Percentiles rank a stretch among this genome's conserved stretches.
Conservation (phyloP, 2,888 invertebrate species). For the Cynaeus angustus region DNA sequence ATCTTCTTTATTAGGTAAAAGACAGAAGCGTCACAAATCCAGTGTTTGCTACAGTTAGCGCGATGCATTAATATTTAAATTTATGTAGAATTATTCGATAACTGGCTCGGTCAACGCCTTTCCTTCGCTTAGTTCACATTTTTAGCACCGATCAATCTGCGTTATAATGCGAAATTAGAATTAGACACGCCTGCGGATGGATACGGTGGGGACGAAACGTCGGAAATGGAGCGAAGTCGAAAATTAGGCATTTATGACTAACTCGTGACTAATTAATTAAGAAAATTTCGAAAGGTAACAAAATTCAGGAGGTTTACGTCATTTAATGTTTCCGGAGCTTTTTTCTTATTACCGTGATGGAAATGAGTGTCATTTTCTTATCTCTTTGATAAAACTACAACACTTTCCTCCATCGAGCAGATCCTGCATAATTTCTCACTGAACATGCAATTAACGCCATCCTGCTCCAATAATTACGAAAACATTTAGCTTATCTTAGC, state of each 20-base stretch:
- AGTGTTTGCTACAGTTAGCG: slow-evolving; percentile 55
- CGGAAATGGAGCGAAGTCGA: too few species aligned
- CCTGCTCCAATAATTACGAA: slow-evolving; percentile 29
- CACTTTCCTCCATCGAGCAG: neutral
- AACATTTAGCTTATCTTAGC: slow-evolving; percentile 26
- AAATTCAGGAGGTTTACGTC: too few species aligned
- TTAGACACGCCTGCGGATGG: slow-evolving; percentile 34
- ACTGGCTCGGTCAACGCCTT: slow-evolving; percentile 63
- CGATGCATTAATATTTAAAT: slow-evolving; percentile 62
- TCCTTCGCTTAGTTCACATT: slow-evolving; percentile 58
- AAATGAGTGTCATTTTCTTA: neutral
- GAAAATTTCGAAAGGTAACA: too few species aligned
- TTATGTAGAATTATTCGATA: slow-evolving; percentile 64
- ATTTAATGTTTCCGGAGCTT: neutral
- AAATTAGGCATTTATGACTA: too few species aligned
- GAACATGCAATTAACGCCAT: slow-evolving; percentile 32
- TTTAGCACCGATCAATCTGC: slow-evolving; percentile 62
- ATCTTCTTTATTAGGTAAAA: slow-evolving; percentile 28
- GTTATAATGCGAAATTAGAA: slow-evolving; percentile 54
- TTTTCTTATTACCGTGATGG: neutral
- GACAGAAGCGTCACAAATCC: slow-evolving; percentile 60
- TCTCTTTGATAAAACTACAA: neutral
- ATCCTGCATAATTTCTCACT: slow-evolving; percentile 27
- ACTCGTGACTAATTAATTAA: too few species aligned
- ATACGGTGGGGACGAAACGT: slow-evolving; percentile 8